Conservation (phyloP, 2,113 vertebrate species). For the Ptilorrhoa leucosticta region DNA sequence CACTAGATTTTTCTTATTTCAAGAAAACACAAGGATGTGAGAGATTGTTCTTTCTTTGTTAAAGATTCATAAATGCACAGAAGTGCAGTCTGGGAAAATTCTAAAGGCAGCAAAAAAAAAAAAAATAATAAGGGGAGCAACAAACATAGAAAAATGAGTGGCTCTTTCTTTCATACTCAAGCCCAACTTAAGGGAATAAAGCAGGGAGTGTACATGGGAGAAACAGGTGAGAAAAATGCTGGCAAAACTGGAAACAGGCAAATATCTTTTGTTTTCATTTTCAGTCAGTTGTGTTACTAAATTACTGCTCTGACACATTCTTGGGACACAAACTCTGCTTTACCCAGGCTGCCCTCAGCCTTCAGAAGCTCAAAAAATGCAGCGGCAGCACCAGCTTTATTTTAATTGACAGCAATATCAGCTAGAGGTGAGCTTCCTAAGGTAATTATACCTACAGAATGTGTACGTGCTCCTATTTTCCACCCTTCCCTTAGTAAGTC, state of each 20-base stretch:
- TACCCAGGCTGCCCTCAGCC: neutral
- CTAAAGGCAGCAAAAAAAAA: neutral
- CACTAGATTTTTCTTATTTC: neutral
- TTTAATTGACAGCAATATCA: neutral
- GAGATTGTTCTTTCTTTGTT: neutral
- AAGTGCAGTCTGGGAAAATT: neutral
- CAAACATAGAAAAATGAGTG: neutral
- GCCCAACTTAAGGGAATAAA: neutral
- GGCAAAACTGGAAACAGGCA: neutral
- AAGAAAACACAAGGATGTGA: neutral
- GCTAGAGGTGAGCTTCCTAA: neutral
- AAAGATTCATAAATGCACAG: neutral
- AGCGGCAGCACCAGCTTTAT: neutral
- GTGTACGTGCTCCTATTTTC: fast-evolving
- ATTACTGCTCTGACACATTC: neutral
- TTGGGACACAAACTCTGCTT: neutral
- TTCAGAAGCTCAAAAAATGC: neutral
- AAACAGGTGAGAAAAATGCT: neutral
- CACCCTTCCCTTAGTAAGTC: neutral
- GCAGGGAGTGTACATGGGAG: neutral
- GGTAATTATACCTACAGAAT: neutral
- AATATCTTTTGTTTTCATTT: neutral
- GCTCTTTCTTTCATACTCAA: neutral
- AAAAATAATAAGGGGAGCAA: neutral
- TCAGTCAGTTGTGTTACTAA: neutral